Percentiles rank a stretch among this genome's conserved stretches.
These are phyloP conservation scores for Autographa pulchrina DNA, from an alignment of 2,888 invertebrate genomes.

Conservation along the genomic window DNA sequence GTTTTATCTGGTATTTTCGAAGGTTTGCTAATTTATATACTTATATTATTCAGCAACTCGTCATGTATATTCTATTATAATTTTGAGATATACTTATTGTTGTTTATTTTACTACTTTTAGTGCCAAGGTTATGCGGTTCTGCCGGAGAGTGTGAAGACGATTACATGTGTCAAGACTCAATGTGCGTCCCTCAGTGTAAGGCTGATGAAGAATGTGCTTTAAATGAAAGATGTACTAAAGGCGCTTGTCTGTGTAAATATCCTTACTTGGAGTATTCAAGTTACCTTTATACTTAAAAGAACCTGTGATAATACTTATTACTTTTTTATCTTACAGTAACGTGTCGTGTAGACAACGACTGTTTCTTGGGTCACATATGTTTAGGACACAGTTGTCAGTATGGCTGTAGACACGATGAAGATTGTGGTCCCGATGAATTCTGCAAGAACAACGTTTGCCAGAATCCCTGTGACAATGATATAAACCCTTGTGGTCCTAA, in stretches of 20 bases:
- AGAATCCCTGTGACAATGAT: conserved; percentile 92
- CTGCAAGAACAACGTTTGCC: conserved; percentile 94
- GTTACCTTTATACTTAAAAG: background rate
- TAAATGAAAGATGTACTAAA: conserved; percentile 96
- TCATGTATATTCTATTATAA: background rate
- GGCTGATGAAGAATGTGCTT: conserved; percentile 94
- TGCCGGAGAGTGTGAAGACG: conserved; percentile 92
- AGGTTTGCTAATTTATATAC: background rate
- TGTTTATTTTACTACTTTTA: conserved; percentile 71
- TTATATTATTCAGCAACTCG: too few relatives aligned
- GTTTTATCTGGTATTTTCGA: background rate
- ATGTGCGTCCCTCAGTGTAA: conserved; percentile 94
- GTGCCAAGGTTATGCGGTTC: conserved; percentile 94
- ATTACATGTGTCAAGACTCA: conserved; percentile 93
- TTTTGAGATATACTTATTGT: background rate
- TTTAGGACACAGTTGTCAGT: conserved; percentile 94
- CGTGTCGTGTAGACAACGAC: conserved; percentile 97
- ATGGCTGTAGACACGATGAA: conserved; percentile 95
- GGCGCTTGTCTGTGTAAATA: conserved; percentile 94
- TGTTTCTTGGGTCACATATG: conserved; percentile 98
- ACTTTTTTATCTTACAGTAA: conserved; percentile 88
- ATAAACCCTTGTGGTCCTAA: conserved; percentile 96
- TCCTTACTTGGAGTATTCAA: background rate
- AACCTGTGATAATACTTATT: background rate
- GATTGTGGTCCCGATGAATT: conserved; percentile 96